Conservation (phyloP, 2,113 vertebrate species). For the Oplegnathus fasciatus region DNA sequence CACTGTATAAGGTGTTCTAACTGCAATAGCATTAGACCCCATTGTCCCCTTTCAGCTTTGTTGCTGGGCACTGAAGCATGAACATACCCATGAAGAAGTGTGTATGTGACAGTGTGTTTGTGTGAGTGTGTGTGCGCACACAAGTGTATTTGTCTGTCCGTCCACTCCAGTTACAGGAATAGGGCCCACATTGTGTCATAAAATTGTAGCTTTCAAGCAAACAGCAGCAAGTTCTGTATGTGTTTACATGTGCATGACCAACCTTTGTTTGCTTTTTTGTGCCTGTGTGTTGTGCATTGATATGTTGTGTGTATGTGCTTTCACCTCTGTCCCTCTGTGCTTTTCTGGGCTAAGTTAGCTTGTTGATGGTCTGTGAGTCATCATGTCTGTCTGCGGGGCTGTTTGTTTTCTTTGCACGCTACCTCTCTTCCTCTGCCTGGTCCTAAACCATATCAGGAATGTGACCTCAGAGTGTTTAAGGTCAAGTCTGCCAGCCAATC, state of each 20-base stretch:
- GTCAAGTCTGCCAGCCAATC: constrained; percentile 67
- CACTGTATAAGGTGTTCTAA: constrained; percentile 70
- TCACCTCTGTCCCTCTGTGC: neutral
- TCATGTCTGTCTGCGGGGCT: constrained; percentile 51
- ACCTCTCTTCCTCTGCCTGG: constrained; percentile 55
- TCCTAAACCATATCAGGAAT: constrained; percentile 60
- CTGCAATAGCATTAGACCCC: constrained; percentile 68
- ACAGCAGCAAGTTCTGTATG: constrained; percentile 28
- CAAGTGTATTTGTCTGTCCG: constrained; percentile 35
- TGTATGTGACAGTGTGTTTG: constrained; percentile 41
- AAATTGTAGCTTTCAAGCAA: constrained; percentile 45
- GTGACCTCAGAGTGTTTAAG: constrained; percentile 59
- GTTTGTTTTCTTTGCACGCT: constrained; percentile 67
- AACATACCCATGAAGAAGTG: constrained; percentile 67
- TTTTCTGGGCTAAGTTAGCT: constrained; percentile 29
- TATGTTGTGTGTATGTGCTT: constrained; percentile 14
- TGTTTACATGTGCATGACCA: constrained; percentile 16
- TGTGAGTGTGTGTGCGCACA: constrained; percentile 12
- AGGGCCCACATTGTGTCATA: constrained; percentile 42
- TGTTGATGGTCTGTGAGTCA: constrained; percentile 57
- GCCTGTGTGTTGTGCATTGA: neutral
- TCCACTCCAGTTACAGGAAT: constrained; percentile 48
- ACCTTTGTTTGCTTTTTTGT: constrained; percentile 6
- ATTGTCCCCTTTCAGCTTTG: constrained; percentile 81
- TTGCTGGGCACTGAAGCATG: constrained; percentile 77